Percentiles rank a stretch among this genome's conserved stretches.
These are phyloP conservation scores for Gadus chalcogrammus DNA, from an alignment of 2,113 vertebrate genomes.

Conservation along the genomic window DNA sequence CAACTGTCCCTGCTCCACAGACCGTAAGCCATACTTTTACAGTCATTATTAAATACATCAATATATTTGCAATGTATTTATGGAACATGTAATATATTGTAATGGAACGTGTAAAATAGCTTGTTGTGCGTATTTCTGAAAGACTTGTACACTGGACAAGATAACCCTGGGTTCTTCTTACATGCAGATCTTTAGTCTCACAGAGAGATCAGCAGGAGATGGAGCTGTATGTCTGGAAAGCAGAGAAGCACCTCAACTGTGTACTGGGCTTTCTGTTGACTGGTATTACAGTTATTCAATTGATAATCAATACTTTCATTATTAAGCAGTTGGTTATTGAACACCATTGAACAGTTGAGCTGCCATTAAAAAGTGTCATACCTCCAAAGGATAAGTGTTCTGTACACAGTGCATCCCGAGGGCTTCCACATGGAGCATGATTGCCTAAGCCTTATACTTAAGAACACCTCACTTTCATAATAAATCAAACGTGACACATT, in stretches of 20 bases:
- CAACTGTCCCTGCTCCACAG: constrained; percentile 26
- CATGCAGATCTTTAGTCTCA: constrained; percentile 55
- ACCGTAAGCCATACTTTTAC: constrained; percentile 41
- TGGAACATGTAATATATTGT: no score
- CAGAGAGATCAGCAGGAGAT: constrained; percentile 42
- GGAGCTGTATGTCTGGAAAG: constrained; percentile 56
- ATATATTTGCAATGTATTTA: no score
- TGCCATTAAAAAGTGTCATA: not conserved
- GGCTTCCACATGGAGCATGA: no score
- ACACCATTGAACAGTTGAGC: not conserved
- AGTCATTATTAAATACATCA: not conserved
- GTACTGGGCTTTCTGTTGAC: constrained; percentile 57
- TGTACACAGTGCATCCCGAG: no score
- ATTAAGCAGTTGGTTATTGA: not conserved
- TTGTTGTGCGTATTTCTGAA: not conserved
- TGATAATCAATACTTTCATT: not conserved
- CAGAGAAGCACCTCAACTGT: constrained; percentile 65
- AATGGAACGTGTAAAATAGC: not conserved
- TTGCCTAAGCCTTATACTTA: no score
- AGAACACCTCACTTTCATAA: no score
- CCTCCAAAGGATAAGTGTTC: no score
- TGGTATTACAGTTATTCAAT: constrained; percentile 50
- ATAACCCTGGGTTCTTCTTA: not conserved
- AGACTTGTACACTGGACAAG: no score
- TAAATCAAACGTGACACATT: no score